Base-by-base conservation (phyloP, 2,113 vertebrate genomes). In the Lucifuga dentata region DNA sequence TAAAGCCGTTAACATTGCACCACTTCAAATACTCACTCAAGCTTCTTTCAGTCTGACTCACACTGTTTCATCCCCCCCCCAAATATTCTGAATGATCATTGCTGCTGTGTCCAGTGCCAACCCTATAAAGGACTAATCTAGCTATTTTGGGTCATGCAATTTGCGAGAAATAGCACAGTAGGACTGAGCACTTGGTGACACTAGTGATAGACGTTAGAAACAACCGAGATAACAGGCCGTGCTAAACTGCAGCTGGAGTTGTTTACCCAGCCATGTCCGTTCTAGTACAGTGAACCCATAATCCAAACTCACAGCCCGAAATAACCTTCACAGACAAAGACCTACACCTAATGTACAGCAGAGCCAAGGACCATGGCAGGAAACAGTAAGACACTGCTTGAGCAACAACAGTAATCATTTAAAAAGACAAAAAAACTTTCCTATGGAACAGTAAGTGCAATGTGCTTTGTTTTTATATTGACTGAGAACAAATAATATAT, bases 381-480 rank as follows among this genome's bases (percentile, higher is more conserved):
- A 92, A 90, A 90, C 88, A 86, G 86, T 90, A 92, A 87, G 86
- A 89, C 91, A 93, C 90, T 87, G 92, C 92, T 92, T 90, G 89
- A 92, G 89, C 92, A 92, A 93, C 90, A 89, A 89, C 88, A 91
- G 90, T 89, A 92, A 92, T 90, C 89, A 90, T 92, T 90, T 82
- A 86, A 92, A 93, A 92, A 92, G 69, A 92, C 78, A 93, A 92
- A 93, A 92, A 92, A 91, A 90, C 85, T 92, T 93, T 93, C 91
- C 91, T 94, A 93, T 92, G 91, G 92, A 94, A 93, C 92, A 93
- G 91, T 92, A 91, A 93, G 92, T 93, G 93, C 91, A 93, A 93
- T 93, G 93, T 93, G 93, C 91, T 93, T 94, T 90, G 89, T 93
- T 94, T 94, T 94, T 94, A 93, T 94, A 94, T 94, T 93, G 92